A percentile compares a stretch with the other conserved stretches of the same genome.
These are phyloP conservation scores for Sardina pilchardus DNA, from an alignment of 2,113 vertebrate genomes.

Conservation along the genomic window DNA sequence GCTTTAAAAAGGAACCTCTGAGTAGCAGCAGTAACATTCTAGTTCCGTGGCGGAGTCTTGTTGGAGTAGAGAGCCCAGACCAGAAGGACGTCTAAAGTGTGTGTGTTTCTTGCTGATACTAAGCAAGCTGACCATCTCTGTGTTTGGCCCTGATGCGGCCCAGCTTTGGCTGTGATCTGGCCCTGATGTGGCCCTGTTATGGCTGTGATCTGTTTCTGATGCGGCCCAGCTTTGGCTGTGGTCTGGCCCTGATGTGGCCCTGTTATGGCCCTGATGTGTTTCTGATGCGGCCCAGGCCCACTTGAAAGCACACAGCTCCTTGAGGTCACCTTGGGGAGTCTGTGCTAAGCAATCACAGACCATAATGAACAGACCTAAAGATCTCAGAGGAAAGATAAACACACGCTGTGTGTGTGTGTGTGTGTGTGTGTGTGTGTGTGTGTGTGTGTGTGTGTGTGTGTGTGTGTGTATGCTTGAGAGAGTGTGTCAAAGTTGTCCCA, in stretches of 20 bases:
- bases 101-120: too few relatives aligned
- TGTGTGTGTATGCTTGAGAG: neutral
- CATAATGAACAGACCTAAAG: constrained; percentile 18
- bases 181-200: too few relatives aligned
- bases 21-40: too few relatives aligned
- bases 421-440: constrained; percentile 25
- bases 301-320: neutral
- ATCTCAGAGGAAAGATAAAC: neutral
- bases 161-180: too few relatives aligned
- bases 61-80: too few relatives aligned
- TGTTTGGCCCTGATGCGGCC: too few relatives aligned
- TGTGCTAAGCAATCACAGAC: constrained; percentile 27
- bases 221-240: neutral
- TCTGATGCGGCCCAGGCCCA: neutral
- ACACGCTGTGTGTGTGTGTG: neutral
- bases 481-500: neutral
- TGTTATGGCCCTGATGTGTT: neutral
- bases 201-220: too few relatives aligned
- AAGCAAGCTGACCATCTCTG: too few relatives aligned
- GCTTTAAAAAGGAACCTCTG: too few relatives aligned
- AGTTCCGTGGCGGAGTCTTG: too few relatives aligned
- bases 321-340: neutral
- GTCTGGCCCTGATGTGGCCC: neutral
- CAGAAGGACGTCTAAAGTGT: too few relatives aligned
- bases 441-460: constrained; percentile 27